Base-by-base conservation (phyloP, 1,140 invertebrate species). In the Hyposmocoma kahamanoa region DNA sequence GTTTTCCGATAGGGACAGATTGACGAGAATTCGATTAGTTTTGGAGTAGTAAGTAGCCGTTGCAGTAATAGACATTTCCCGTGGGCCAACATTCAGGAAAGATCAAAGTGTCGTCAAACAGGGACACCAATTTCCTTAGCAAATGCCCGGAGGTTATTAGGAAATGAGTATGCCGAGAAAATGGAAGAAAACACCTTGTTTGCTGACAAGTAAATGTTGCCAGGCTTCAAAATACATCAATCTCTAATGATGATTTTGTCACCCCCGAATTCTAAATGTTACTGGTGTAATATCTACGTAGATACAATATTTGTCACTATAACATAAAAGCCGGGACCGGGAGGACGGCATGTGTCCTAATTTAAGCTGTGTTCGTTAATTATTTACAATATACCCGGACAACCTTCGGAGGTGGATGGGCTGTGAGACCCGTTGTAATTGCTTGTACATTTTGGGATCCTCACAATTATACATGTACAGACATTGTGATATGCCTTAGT, bases 311-410 rank as follows among this genome's bases (percentile, higher is more conserved):
- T 61, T 63, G 58, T 57, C 58, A 58, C 55, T 57, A 54, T 67
- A 62, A 57, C 57, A 57, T 55, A 60, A 56, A 59, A 50, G 50
- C 41, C 24, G 9, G 57, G 55, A 57, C 43, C 28, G 48, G 46
- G 50, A 53, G 55, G 50, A 41, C 42, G 36, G 49, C 32, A 32
- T 19, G 26, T 45, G 47, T 61, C 56, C 62, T 64, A 62, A 68
- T 64, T 60, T 53, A 53, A 56, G 50, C 39, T 42, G 53, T 44
- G 48, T 55, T 65, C 62, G 53, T 65, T 69, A 69, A 69, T 69
- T 69, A 69, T 69, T 68, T 65, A 53, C 56, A 54, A 62, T 59
- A 69, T 51, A 62, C 53, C 52, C 54, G 41, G 45, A 41, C 32
- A 52, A 39, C 47, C 50, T 52, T 46, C 38, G 19, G 42, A 47